Base-by-base conservation (phyloP, 1,140 invertebrate species). In the Solenopsis invicta region DNA sequence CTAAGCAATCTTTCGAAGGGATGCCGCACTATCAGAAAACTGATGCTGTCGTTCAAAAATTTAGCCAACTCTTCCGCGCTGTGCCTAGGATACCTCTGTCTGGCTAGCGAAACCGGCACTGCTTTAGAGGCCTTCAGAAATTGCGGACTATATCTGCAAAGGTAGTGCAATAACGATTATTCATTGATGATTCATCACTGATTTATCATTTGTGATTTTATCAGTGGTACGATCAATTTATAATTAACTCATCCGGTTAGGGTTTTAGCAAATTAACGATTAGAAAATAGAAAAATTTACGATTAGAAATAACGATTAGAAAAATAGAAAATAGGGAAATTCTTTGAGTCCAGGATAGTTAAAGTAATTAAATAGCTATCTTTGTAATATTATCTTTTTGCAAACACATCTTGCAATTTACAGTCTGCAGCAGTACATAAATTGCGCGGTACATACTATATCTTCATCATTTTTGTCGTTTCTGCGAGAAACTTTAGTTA, bases 1-100 rank as follows among this genome's bases (percentile, higher is more conserved):
- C 98, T 98, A 62, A 99, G 96, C 52, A 99, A 95, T 91, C 98
- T 96, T 93, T 99, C 98, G 87, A 99, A 97, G 10, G 98, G 98
- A 95, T 99, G 98, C 77, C 98, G 96, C 0, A 98, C 98, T 89
- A 99, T 98, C 64, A 99, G 96, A 92, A 99, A 98, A 77, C 97
- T 97, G 67, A 97, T 95, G 76, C 97, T 97, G 92, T 96, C 96
- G 90, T 96, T 96, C 89, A 97, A 96, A 29, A 96, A 97, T 87
- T 96, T 96, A 86, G 95, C 95, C 54, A 97, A 95, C 91, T 97
- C 96, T 78, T 97, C 96, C 0, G 97, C 96, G 0, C 96, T 96
- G 13, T 97, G 97, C 80, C 98, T 96, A 12, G 97, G 97, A 94
- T 98, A 98, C 90, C 97, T 97, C 90, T 97, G 97, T 84, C 98